These are phyloP conservation scores for Phrynosoma platyrhinos DNA, from an alignment of 2,113 vertebrate genomes.

Conservation along the genomic window DNA sequence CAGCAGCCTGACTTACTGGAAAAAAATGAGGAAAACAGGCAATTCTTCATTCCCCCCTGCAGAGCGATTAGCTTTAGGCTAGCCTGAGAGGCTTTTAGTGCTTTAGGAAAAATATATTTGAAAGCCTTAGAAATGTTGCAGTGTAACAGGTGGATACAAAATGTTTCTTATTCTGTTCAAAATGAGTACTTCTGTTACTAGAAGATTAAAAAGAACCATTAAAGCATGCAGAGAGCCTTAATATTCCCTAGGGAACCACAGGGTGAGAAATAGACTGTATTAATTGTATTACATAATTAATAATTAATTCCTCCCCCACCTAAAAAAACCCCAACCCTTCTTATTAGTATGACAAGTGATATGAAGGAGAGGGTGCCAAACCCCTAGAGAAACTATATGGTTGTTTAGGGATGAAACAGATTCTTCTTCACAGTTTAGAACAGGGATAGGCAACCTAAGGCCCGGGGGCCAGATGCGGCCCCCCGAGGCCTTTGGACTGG, in stretches of 20 bases:
- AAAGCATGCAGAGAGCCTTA: conserved; percentile 14
- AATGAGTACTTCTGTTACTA: conserved; percentile 12
- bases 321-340: not conserved
- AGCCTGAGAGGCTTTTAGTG: conserved; percentile 23
- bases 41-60: not conserved
- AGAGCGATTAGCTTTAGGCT: conserved; percentile 26
- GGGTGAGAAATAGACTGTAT: conserved; percentile 12
- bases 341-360: conserved; percentile 20
- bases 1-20: not conserved
- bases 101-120: conserved; percentile 25
- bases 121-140: conserved; percentile 20
- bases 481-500: too few species aligned
- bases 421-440: not conserved
- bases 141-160: conserved; percentile 26
- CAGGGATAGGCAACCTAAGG: not conserved
- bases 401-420: not conserved
- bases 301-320: conserved; percentile 18
- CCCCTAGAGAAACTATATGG: not conserved
- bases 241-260: conserved; percentile 9
- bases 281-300: conserved; percentile 27
- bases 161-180: conserved; percentile 30
- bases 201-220: conserved; percentile 33
- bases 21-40: not conserved
- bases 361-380: not conserved
- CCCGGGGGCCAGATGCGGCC: too few species aligned